Evolutionary conservation across 2,797 vertebrate genomes (phyloP), one percentile per base, ranked within the genome.

Genomic region (Distichodus sexfasciatus): DNA sequence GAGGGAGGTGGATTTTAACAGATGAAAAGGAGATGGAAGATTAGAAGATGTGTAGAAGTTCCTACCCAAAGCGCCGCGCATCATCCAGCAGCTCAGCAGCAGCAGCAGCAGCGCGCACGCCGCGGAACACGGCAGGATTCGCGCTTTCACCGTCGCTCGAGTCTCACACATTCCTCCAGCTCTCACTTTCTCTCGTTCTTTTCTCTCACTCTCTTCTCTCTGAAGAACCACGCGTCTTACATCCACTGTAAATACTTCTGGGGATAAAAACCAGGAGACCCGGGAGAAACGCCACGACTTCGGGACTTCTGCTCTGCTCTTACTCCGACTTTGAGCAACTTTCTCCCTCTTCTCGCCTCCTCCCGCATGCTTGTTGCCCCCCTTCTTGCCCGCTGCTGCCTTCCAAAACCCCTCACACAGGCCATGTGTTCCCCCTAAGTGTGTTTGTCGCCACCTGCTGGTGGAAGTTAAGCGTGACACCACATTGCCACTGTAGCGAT

Each of bases 141-240:
- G n/a, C n/a, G n/a, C n/a, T n/a, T n/a, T 81, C 76, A 48, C 77
- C 69, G 87, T 81, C 80, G 74, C 74, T 86, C 85, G 75, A 71
- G 31, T 83, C 75, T 82, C 79, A 87, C 87, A 86, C 90, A 91
- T 92, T 87, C 88, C 90, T 88, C 81, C 83, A 80, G 81, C 72
- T n/a, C n/a, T n/a, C n/a, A n/a, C n/a, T n/a, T n/a, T n/a, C n/a
- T n/a, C n/a, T n/a, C n/a, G n/a, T n/a, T n/a, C n/a, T n/a, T n/a
- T n/a, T n/a, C n/a, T n/a, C n/a, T n/a, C n/a, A n/a, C n/a, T n/a
- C n/a, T n/a, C n/a, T n/a, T n/a, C n/a, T n/a, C n/a, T n/a, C n/a
- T n/a, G n/a, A n/a, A n/a, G n/a, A 57, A 66, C 71, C 71, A 36
- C n/a, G 51, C 54, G 83, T 68, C 78, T 83, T 84, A 89, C 90